These are phyloP conservation scores for Sussaba pulchella DNA, from an alignment of 2,888 invertebrate species.

Conservation along the genomic window DNA sequence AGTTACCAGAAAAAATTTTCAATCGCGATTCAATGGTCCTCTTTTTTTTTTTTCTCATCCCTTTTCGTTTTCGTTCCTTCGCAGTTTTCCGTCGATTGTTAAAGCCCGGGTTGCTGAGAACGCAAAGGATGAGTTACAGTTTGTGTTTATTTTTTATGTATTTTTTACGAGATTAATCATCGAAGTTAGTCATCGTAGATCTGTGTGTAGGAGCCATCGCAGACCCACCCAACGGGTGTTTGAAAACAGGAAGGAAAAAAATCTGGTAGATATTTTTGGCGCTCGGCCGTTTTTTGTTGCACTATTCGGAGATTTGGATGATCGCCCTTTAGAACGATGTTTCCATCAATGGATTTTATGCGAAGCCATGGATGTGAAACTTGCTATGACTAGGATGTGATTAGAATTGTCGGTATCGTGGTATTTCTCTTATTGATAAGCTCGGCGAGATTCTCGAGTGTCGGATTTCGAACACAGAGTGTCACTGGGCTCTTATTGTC, in stretches of 20 bases:
- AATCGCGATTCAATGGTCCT: too few relatives aligned
- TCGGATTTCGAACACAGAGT: conserved; percentile 39
- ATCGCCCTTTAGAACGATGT: background rate
- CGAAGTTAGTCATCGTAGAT: conserved; percentile 57
- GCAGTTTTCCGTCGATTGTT: background rate
- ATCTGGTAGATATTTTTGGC: background rate
- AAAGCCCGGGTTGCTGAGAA: background rate
- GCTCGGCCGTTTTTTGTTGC: background rate
- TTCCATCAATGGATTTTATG: conserved; percentile 18
- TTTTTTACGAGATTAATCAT: conserved; percentile 56
- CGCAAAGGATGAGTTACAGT: background rate
- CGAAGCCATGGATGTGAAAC: conserved; percentile 16
- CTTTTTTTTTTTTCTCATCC: background rate
- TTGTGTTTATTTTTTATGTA: conserved; percentile 28
- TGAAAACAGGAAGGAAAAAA: background rate
- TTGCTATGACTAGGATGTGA: conserved; percentile 12
- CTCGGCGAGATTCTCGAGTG: conserved; percentile 34
- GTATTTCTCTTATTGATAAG: conserved; percentile 63
- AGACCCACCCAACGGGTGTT: too few relatives aligned
- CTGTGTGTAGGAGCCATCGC: background rate
- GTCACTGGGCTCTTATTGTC: background rate
- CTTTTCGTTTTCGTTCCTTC: background rate
- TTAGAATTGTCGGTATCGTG: conserved; percentile 39
- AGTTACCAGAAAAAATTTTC: background rate
- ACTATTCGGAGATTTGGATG: background rate